Evolutionary conservation across 1,140 invertebrate species (phyloP), one percentile per base, ranked within the genome.

Genomic region (Panulirus ornatus): DNA sequence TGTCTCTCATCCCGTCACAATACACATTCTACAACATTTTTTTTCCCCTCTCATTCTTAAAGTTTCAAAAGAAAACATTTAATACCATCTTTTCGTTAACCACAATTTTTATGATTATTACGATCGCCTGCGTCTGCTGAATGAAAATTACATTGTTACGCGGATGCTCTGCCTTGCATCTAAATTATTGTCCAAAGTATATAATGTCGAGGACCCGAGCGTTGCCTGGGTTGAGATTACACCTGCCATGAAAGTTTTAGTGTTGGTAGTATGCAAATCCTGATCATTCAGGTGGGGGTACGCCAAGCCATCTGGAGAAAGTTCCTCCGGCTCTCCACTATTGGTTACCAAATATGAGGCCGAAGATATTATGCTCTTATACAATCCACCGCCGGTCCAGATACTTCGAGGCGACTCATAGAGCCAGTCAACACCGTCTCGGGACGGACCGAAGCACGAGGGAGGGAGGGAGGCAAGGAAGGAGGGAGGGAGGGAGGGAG

Each of bases 251-350:
- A 66, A 30, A 66, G 58, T 66, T 66, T 66, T 66, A 66, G n/a
- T 27, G 22, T 27, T 27, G n/a, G n/a, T 66, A 66, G 30, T 66
- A 66, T 66, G 58, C 58, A 66, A 66, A 66, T 66, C 30, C n/a
- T 5, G 58, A 66, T 66, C 58, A 66, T 66, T 66, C 58, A 66
- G n/a, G n/a, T 27, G 58, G 58, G 27, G n/a, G n/a, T 66, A 66
- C 58, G n/a, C 14, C n/a, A 19, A 11, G 22, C 58, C 58, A 66
- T 66, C 58, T 6, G n/a, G 58, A 66, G 58, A 66, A 66, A 66
- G 58, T 66, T 27, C 14, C 30, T 27, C 27, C 27, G 30, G 58
- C 58, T 27, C n/a, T 22, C 58, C 58, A 66, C 27, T 66, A 66
- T 66, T 66, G 58, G 58, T 66, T 66, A 19, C 58, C 58, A 66